Conservation (phyloP, 1,140 invertebrate genomes). For the Macrobrachium nipponense region DNA sequence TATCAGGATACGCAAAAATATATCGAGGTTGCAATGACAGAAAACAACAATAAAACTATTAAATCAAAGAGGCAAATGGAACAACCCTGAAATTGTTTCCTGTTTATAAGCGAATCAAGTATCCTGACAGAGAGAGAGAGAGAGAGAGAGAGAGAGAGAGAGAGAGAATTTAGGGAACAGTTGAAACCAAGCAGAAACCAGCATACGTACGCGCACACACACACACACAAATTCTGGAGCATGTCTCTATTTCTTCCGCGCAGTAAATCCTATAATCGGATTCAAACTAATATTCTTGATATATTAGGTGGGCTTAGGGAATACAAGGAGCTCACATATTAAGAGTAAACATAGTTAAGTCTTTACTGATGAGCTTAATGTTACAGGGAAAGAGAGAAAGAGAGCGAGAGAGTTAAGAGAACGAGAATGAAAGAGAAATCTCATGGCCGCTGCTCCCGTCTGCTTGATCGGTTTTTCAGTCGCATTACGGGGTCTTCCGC, state of each 20-base stretch:
- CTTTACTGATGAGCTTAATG: conserved; percentile 60
- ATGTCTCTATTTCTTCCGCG: conserved; percentile 7
- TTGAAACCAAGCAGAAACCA: too few relatives aligned
- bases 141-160: background rate
- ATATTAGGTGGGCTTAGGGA: conserved; percentile 45
- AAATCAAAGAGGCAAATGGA: background rate
- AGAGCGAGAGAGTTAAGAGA: background rate
- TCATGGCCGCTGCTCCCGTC: background rate
- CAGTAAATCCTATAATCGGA: conserved; percentile 38
- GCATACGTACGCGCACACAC: background rate
- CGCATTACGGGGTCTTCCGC: too few relatives aligned
- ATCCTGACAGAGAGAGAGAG: background rate
- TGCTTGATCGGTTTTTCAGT: too few relatives aligned
- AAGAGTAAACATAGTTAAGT: conserved; percentile 60
- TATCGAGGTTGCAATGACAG: background rate
- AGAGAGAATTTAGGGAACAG: background rate
- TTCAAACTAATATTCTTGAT: conserved; percentile 61
- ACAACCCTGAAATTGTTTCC: background rate
- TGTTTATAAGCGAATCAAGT: background rate
- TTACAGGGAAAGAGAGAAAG: conserved; percentile 18
- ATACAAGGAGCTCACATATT: conserved; percentile 60
- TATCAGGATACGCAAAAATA: background rate
- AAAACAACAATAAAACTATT: background rate
- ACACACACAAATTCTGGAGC: background rate
- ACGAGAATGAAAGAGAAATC: background rate